Percentiles rank a stretch among this genome's conserved stretches.
phyloP scores from a whole-genome alignment of 2,888 invertebrate species.

The Ichneumon xanthorius region DNA sequence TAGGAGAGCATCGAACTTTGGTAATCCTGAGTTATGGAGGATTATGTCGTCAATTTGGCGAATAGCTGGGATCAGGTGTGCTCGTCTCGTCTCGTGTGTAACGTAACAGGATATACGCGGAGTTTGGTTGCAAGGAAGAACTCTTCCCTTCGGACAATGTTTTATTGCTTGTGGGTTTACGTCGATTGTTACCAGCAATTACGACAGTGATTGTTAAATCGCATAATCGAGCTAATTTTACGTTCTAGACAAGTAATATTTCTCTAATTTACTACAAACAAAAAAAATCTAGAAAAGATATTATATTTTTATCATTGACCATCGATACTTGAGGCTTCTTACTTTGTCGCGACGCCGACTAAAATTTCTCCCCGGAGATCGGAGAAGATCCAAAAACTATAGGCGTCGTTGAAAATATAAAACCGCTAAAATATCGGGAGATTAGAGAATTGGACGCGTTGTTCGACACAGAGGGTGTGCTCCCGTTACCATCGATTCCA shows the following conservation, averaged over 20 bases:
- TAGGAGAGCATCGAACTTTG: conserved; percentile 67
- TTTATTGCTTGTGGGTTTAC: background rate
- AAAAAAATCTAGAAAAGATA: background rate
- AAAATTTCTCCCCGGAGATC: conserved; percentile 10
- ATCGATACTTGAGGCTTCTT: background rate
- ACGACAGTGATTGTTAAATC: background rate
- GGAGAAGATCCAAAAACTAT: conserved; percentile 14
- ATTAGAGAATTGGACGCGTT: conserved; percentile 81
- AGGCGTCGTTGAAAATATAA: conserved; percentile 80
- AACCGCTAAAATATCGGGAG: conserved; percentile 84
- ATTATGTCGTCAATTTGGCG: conserved; percentile 83
- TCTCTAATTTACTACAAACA: background rate
- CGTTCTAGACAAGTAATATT: background rate
- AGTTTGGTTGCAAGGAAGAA: background rate
- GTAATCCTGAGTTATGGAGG: conserved; percentile 84
- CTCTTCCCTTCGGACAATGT: background rate
- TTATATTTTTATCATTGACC: background rate
- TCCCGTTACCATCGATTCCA: background rate
- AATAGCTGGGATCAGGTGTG: conserved; percentile 83
- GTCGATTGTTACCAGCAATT: background rate
- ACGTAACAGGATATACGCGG: conserved; percentile 34
- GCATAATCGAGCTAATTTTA: background rate
- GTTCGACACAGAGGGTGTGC: conserved; percentile 73
- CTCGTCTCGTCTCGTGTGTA: conserved; percentile 64
- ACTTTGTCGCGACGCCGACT: background rate